Evolutionary conservation across 2,797 vertebrate genomes (phyloP).

Genomic region (Neoniphon sammara): DNA sequence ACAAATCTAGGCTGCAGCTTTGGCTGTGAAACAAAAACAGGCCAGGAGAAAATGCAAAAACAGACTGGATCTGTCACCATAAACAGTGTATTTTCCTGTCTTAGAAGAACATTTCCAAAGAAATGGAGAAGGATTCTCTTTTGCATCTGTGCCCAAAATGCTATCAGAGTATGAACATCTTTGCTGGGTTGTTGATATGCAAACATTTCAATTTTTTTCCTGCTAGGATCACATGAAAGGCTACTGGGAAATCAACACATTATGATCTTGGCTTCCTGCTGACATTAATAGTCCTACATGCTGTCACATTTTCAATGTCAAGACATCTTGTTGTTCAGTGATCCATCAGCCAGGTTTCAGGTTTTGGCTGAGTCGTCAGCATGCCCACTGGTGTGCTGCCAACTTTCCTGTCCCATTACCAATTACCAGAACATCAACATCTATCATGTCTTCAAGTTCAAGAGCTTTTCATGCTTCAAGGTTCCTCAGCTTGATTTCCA

Average conservation of each 20-base stretch:
- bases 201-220: background rate
- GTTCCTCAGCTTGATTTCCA: conserved; percentile 26
- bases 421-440: conserved; percentile 18
- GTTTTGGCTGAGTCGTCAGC: background rate
- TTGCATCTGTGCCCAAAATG: background rate
- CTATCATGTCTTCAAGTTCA: conserved; percentile 31
- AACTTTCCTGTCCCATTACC: background rate
- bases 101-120: too few species aligned
- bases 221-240: conserved; percentile 9
- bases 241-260: background rate
- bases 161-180: background rate
- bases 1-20: too few species aligned
- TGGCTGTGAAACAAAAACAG: too few species aligned
- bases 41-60: too few species aligned
- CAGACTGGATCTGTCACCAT: too few species aligned
- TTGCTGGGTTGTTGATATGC: background rate
- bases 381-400: conserved; percentile 27
- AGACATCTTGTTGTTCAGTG: background rate
- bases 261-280: background rate
- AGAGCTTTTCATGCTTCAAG: conserved; percentile 18
- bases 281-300: background rate
- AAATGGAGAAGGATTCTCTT: background rate
- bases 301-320: background rate
- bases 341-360: conserved; percentile 15
- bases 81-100: too few species aligned